These are phyloP conservation scores for Agriopis aurantiaria DNA, from an alignment of 2,888 invertebrate genomes.

Conservation along the genomic window DNA sequence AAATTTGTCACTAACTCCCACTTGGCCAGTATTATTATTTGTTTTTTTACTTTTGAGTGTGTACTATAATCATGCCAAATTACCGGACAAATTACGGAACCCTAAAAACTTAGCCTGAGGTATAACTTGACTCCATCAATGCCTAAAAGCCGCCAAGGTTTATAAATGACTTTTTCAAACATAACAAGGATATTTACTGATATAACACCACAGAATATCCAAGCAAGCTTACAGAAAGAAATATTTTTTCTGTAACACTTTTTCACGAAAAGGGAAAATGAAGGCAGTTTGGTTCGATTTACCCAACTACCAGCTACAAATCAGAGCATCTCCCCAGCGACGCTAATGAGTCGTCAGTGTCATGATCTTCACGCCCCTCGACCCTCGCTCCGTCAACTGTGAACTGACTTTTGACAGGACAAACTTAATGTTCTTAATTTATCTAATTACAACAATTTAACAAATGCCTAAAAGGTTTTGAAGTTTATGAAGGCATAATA, in stretches of 20 bases:
- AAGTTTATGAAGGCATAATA: neutral
- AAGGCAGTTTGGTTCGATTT: constrained; percentile 22
- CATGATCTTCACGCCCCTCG: constrained; percentile 58
- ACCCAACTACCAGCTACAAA: constrained; percentile 29
- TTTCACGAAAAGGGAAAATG: constrained; percentile 2
- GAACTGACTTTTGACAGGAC: constrained; percentile 51
- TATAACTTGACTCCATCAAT: no score
- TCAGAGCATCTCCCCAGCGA: constrained; percentile 41
- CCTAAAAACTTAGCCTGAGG: no score
- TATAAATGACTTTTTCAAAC: no score
- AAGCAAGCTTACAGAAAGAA: no score
- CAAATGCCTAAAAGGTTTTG: neutral
- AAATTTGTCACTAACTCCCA: no score
- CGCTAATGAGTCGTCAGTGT: constrained; percentile 78
- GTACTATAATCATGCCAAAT: no score
- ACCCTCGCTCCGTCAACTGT: constrained; percentile 47
- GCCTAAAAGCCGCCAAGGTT: no score
- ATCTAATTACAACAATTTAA: constrained; percentile 45
- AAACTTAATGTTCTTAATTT: constrained; percentile 55
- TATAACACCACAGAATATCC: no score
- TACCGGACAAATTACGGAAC: no score
- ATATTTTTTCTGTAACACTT: neutral
- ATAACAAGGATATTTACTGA: no score
- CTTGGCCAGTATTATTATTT: no score
- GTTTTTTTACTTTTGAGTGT: no score